Conservation (phyloP, 1,140 invertebrate species). For the Diplogasteroides magnus region DNA sequence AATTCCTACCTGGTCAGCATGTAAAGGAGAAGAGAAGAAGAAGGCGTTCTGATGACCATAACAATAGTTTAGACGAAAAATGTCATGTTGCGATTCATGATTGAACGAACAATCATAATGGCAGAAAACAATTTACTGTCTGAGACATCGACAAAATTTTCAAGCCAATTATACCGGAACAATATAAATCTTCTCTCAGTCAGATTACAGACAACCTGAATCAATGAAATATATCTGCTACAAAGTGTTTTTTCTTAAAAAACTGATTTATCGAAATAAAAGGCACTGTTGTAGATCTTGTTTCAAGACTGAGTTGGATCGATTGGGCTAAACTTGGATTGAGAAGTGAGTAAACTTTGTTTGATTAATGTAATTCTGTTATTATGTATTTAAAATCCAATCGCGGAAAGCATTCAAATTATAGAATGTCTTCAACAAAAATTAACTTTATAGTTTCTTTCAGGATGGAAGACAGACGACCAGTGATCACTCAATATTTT, state of each 20-base stretch:
- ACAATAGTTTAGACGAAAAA: too few species aligned
- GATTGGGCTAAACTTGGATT: slow-evolving; percentile 97
- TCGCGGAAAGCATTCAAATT: not conserved
- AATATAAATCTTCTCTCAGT: not conserved
- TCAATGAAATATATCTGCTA: not conserved
- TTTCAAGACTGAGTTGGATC: slow-evolving; percentile 92
- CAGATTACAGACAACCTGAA: not conserved
- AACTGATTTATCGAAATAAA: not conserved
- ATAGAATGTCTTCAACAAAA: too few species aligned
- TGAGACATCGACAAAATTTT: not conserved
- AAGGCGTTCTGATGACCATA: too few species aligned
- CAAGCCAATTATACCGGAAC: not conserved
- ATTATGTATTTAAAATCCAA: not conserved
- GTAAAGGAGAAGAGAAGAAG: too few species aligned
- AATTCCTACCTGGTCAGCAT: too few species aligned
- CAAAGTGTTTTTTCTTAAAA: not conserved
- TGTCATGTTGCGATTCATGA: too few species aligned
- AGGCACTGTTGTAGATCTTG: slow-evolving; percentile 72
- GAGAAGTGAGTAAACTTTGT: slow-evolving; percentile 66
- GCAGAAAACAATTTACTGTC: too few species aligned
- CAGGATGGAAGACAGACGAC: too few species aligned
- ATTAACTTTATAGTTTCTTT: too few species aligned
- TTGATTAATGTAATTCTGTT: slow-evolving; percentile 3
- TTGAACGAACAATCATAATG: too few species aligned
- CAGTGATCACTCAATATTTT: not conserved